These are phyloP conservation scores for Loxodonta africana DNA, from an alignment of 2,113 vertebrate genomes.

Conservation along the genomic window DNA sequence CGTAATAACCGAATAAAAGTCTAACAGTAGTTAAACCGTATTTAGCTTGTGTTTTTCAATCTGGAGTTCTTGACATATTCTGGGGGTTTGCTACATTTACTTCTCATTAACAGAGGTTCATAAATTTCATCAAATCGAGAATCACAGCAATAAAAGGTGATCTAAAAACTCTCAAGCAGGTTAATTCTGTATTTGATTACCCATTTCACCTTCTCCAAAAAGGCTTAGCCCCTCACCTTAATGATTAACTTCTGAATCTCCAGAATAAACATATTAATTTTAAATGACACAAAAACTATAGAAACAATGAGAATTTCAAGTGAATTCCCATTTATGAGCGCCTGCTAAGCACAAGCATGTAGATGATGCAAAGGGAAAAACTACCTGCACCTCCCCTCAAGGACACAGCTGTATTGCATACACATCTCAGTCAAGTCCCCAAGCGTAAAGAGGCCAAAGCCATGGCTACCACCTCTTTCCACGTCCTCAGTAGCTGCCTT, in stretches of 20 bases:
- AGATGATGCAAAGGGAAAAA: background rate
- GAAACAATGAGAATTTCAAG: conserved; percentile 50
- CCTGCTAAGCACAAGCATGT: background rate
- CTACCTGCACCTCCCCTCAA: background rate
- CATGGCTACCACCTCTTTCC: background rate
- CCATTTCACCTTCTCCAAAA: conserved; percentile 53
- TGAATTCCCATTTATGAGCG: background rate
- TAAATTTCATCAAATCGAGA: conserved; percentile 35
- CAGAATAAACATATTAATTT: conserved; percentile 47
- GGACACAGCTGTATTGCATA: background rate
- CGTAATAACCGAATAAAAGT: background rate
- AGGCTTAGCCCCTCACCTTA: background rate
- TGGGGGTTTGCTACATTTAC: background rate
- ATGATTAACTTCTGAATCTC: background rate
- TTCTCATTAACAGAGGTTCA: conserved; percentile 25
- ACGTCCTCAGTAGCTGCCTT: background rate
- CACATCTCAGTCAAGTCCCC: background rate
- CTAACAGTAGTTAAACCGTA: background rate
- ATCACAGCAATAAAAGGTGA: conserved; percentile 25
- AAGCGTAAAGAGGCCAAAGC: background rate
- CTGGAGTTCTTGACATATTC: background rate
- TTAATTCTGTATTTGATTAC: conserved; percentile 42
- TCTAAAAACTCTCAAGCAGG: background rate
- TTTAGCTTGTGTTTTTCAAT: background rate
- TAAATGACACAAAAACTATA: conserved; percentile 58